These are phyloP conservation scores for Trichonephila clavipes DNA, from an alignment of 1,140 invertebrate genomes.

Conservation along the genomic window DNA sequence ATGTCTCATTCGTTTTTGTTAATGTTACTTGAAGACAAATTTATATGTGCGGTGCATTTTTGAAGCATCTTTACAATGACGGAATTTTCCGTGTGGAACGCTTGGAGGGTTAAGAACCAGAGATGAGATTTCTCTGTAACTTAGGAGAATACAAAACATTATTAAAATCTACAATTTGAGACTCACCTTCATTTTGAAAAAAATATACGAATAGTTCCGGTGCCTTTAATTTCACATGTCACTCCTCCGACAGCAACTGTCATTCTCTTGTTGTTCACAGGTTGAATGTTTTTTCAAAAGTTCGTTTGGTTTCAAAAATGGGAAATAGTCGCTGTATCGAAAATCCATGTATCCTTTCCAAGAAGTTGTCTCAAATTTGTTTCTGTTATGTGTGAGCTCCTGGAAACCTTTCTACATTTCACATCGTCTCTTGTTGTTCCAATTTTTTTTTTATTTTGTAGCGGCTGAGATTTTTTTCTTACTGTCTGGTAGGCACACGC, in stretches of 20 bases:
- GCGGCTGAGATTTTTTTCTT: too few relatives aligned
- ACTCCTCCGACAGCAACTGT: neutral
- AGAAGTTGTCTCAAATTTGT: neutral
- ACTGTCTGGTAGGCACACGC: too few relatives aligned
- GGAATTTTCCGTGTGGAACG: too few relatives aligned
- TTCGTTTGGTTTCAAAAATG: neutral
- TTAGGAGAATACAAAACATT: neutral
- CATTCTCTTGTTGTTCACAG: neutral
- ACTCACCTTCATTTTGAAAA: neutral
- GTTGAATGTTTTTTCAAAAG: neutral
- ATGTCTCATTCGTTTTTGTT: too few relatives aligned
- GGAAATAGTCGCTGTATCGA: neutral
- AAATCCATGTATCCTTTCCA: neutral
- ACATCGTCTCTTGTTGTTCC: neutral
- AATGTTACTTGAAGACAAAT: too few relatives aligned
- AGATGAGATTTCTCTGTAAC: too few relatives aligned
- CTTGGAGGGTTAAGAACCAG: too few relatives aligned
- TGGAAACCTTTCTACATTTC: neutral
- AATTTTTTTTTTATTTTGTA: neutral
- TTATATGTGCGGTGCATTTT: too few relatives aligned
- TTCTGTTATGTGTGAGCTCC: neutral
- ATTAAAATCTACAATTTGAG: neutral
- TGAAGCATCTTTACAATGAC: too few relatives aligned
- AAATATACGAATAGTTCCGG: neutral
- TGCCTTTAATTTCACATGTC: neutral